Conservation (phyloP, 2,797 vertebrate species). For the Diglossa cyanea region DNA sequence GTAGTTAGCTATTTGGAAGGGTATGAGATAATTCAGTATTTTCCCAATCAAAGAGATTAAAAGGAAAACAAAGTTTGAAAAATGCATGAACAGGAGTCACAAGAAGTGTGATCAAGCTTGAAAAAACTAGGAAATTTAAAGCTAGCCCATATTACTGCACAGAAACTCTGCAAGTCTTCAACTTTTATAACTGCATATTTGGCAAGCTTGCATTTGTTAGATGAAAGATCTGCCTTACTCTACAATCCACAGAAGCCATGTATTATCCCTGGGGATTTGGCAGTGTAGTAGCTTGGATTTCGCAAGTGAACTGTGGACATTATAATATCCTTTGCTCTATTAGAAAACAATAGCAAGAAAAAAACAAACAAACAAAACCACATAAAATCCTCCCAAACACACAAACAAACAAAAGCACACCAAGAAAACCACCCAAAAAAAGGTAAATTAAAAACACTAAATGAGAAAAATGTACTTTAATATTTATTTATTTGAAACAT, state of each 20-base stretch:
- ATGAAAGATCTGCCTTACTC: background rate
- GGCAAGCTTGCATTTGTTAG: background rate
- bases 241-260: background rate
- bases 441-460: background rate
- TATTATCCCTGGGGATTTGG: background rate
- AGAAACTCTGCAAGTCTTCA: background rate
- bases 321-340: background rate
- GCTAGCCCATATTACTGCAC: background rate
- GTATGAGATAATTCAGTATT: background rate
- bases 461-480: background rate
- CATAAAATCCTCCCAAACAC: background rate
- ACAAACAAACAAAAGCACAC: background rate
- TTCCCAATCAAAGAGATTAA: background rate
- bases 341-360: background rate
- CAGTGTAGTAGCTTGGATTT: background rate
- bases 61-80: background rate
- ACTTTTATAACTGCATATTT: background rate
- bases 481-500: background rate
- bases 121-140: background rate
- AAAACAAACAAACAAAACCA: background rate
- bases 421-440: background rate
- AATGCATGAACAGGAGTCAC: background rate
- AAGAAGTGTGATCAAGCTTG: background rate
- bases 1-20: background rate
- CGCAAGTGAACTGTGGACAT: background rate